phyloP scores from a whole-genome alignment of 2,888 invertebrate species.

The Hyposoter didymator region DNA sequence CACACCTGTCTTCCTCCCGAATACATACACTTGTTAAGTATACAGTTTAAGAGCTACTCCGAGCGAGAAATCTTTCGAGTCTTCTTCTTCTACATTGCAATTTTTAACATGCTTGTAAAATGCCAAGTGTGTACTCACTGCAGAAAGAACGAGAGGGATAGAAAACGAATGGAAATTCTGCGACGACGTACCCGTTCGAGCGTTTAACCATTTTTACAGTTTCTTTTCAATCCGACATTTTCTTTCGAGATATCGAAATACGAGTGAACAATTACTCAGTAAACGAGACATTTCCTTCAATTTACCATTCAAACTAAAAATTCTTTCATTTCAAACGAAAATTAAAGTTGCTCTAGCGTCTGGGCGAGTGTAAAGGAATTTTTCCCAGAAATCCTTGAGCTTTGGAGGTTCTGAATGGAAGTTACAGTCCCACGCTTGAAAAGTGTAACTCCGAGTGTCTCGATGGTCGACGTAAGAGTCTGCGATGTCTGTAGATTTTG shows the following conservation, averaged over 20 bases:
- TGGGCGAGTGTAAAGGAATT: no score
- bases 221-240: not conserved
- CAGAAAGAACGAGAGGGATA: constrained; percentile 13
- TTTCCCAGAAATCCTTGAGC: no score
- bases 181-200: not conserved
- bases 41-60: constrained; percentile 24
- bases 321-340: not conserved
- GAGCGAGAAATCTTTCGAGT: constrained; percentile 27
- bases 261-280: not conserved
- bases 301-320: not conserved
- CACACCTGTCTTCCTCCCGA: constrained; percentile 32
- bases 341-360: no score
- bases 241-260: not conserved
- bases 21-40: constrained; percentile 22
- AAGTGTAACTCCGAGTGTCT: constrained; percentile 15
- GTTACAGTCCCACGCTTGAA: no score
- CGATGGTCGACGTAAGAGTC: not conserved
- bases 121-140: constrained; percentile 34
- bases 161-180: constrained; percentile 27
- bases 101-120: constrained; percentile 44
- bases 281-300: constrained; percentile 2
- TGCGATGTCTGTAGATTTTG: constrained; percentile 28
- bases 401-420: no score
- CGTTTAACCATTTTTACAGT: constrained; percentile 1
- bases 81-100: constrained; percentile 29